These are phyloP conservation scores for Mesocricetus auratus DNA, from an alignment of 2,113 vertebrate genomes.

Conservation along the genomic window DNA sequence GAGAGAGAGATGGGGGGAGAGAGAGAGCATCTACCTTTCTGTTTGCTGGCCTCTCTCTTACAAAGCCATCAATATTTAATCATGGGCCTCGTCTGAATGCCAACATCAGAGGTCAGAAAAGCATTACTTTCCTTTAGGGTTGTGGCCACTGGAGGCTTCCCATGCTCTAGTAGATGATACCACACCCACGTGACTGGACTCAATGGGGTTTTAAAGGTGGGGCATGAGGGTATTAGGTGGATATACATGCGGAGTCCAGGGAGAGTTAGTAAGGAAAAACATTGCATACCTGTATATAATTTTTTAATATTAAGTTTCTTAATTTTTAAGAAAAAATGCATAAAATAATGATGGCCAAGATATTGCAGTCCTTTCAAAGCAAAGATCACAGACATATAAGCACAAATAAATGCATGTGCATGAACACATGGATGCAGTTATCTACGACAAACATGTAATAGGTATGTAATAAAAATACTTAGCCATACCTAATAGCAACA, in stretches of 20 bases:
- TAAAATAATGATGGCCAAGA: not conserved
- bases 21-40: not conserved
- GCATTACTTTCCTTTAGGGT: not conserved
- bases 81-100: not conserved
- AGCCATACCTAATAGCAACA: not conserved
- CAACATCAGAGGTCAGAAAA: not conserved
- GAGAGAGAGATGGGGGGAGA: not conserved
- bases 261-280: not conserved
- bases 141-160: not conserved
- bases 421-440: not conserved
- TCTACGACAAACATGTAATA: not conserved
- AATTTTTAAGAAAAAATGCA: not conserved
- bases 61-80: not conserved
- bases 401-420: not conserved
- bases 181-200: not conserved
- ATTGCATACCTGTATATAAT: not conserved
- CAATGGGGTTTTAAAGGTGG: not conserved
- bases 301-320: not conserved
- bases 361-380: not conserved
- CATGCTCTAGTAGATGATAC: not conserved
- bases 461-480: slow-evolving; percentile 42
- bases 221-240: not conserved
- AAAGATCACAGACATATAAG: not conserved
- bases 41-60: not conserved
- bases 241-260: not conserved